Evolutionary conservation across 1,140 invertebrate species (phyloP), one percentile per base, ranked within the genome.

Genomic region (Philopotamus ludificatus): DNA sequence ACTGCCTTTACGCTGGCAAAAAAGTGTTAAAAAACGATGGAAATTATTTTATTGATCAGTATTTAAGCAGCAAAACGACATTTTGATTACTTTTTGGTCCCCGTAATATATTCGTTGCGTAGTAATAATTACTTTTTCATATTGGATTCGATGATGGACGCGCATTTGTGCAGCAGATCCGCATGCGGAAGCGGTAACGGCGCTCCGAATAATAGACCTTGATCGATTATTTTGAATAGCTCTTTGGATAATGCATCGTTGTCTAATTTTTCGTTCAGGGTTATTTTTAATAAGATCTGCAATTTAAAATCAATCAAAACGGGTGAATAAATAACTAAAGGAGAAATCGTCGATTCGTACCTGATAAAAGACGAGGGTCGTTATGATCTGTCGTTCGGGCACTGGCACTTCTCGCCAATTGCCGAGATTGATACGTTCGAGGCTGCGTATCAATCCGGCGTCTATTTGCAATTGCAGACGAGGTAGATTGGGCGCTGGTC

Each of bases 351-450:
- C n/a, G n/a, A n/a, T n/a, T 26, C 10, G 63, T 75, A 86, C 84
- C 77, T 86, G 86, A 10, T 87, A 72, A 65, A 85, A 85, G 68
- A 83, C 82, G 3, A 81, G 83, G 47, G 87, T 73, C 10, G 87
- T 84, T 73, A 88, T 87, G 47, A 82, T 80, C 73, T 85, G 84
- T 70, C 86, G 80, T 45, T 84, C 75, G 18, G 71, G 76, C 41
- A 83, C 65, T 25, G 83, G 77, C 10, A 95, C 91, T 73, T 87
- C 82, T 80, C 88, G 91, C 89, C 93, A 96, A 72, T 92, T 85
- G 0, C 93, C 92, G 45, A 88, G 88, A 78, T 95, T 93, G 10
- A 95, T 81, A 70, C 84, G 79, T 77, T 95, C 91, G n/a, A n/a
- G n/a, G n/a, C n/a, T n/a, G n/a, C n/a, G n/a, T n/a, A n/a, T n/a